Percentiles rank a stretch among this genome's conserved stretches.
phyloP scores from a whole-genome alignment of 1,140 invertebrate genomes.

The Caenorhabditis remanei region DNA sequence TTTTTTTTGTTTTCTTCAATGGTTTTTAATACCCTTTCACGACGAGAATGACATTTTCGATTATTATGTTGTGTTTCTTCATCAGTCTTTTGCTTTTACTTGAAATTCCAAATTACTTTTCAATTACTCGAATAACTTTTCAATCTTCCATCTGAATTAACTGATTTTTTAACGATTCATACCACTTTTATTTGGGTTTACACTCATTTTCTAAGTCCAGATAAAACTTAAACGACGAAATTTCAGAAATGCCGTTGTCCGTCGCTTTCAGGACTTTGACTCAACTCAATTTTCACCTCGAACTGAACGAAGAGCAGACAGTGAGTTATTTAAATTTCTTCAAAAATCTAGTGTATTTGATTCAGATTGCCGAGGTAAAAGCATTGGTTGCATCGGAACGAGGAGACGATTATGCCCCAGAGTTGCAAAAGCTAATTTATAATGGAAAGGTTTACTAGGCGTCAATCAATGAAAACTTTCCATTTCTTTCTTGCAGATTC shows the following conservation, averaged over 20 bases:
- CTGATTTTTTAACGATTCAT: no score
- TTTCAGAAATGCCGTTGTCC: constrained; percentile 10
- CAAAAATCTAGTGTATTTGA: neutral
- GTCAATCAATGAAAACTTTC: neutral
- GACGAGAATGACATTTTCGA: no score
- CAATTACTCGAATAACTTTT: no score
- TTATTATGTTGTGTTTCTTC: neutral
- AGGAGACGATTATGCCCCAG: constrained; percentile 70
- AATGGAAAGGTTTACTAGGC: constrained; percentile 72
- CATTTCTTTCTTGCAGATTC: constrained; percentile 43
- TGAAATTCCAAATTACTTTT: no score
- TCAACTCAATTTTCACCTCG: constrained; percentile 55
- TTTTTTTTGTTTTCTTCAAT: neutral
- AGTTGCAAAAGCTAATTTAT: constrained; percentile 75
- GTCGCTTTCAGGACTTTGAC: constrained; percentile 63
- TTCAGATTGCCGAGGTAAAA: constrained; percentile 73
- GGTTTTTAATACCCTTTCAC: neutral
- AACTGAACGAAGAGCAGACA: constrained; percentile 39
- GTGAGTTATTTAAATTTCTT: constrained; percentile 45
- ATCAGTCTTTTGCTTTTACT: neutral
- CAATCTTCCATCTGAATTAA: no score
- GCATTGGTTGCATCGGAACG: constrained; percentile 68
- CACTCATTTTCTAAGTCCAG: no score
- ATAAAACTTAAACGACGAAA: no score
- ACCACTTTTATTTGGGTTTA: no score